Conservation (phyloP, 2,113 vertebrate species). For the Trochalopteron elliotii region DNA sequence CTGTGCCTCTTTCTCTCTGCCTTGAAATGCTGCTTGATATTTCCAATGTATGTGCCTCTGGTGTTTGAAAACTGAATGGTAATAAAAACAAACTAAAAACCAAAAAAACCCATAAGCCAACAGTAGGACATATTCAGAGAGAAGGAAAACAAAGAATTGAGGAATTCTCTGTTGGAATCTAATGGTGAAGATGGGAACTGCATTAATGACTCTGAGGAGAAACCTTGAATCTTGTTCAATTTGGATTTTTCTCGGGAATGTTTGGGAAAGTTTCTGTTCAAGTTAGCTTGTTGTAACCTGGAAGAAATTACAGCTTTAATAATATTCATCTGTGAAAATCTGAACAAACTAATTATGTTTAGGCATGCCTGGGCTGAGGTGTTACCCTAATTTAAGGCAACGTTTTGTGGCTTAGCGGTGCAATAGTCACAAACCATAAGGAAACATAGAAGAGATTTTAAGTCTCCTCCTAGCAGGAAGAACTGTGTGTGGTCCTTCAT, state of each 20-base stretch:
- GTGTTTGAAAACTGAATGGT: neutral
- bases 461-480: slow-evolving; percentile 5
- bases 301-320: slow-evolving; percentile 21
- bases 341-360: slow-evolving; percentile 21
- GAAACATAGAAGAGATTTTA: neutral
- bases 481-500: slow-evolving; percentile 36
- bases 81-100: neutral
- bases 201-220: neutral
- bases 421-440: slow-evolving; percentile 2
- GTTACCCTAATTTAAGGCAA: slow-evolving; percentile 21
- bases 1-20: neutral
- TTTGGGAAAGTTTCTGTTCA: neutral
- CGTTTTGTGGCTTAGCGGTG: neutral
- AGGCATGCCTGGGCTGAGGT: slow-evolving; percentile 29
- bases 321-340: neutral
- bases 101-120: neutral
- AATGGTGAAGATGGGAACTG: neutral
- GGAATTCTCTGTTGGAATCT: neutral
- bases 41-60: neutral
- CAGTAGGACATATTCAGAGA: neutral
- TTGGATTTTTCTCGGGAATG: neutral
- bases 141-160: neutral
- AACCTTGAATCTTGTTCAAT: neutral
- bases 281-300: slow-evolving; percentile 19
- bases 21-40: neutral